Evolutionary conservation across 2,888 invertebrate species (phyloP).

Genomic region (Cataglyphis cursor): DNA sequence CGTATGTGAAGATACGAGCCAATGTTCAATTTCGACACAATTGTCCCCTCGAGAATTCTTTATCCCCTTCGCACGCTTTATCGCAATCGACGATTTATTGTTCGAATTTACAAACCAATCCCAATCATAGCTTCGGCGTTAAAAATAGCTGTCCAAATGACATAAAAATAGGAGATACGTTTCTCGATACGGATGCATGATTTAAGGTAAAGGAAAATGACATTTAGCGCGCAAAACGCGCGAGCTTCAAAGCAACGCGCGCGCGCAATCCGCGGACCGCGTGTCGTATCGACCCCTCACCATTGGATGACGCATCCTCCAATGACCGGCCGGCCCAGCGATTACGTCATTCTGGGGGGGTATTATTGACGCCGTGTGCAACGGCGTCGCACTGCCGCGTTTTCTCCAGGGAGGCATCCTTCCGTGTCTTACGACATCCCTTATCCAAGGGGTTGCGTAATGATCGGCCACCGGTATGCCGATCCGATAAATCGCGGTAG

Average conservation of each 20-base stretch:
- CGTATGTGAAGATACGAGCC: not conserved
- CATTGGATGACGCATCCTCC: conserved; percentile 85
- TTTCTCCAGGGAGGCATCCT: conserved; percentile 60
- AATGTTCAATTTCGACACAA: conserved; percentile 34
- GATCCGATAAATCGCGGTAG: not conserved
- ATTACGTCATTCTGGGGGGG: conserved; percentile 83
- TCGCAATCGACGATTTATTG: conserved; percentile 50
- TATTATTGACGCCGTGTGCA: conserved; percentile 82
- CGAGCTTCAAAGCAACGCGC: conserved; percentile 64
- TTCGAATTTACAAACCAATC: not conserved
- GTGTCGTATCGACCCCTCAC: conserved; percentile 83
- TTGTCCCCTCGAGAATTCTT: conserved; percentile 23
- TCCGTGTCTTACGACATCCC: conserved; percentile 5
- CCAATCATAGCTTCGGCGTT: not conserved
- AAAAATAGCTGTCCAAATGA: not conserved
- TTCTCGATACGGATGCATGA: not conserved
- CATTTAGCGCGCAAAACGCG: conserved; percentile 17
- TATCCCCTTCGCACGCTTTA: conserved; percentile 58
- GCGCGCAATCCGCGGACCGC: conserved; percentile 68
- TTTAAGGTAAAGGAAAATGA: not conserved
- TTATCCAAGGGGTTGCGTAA: conserved; percentile 36
- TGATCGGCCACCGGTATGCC: conserved; percentile 8
- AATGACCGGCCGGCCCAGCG: conserved; percentile 83
- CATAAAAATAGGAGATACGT: not conserved
- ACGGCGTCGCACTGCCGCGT: conserved; percentile 73